Percentiles rank a stretch among this genome's conserved stretches.
Conservation (phyloP, 2,797 vertebrate genomes). For the Coilia nasus region DNA sequence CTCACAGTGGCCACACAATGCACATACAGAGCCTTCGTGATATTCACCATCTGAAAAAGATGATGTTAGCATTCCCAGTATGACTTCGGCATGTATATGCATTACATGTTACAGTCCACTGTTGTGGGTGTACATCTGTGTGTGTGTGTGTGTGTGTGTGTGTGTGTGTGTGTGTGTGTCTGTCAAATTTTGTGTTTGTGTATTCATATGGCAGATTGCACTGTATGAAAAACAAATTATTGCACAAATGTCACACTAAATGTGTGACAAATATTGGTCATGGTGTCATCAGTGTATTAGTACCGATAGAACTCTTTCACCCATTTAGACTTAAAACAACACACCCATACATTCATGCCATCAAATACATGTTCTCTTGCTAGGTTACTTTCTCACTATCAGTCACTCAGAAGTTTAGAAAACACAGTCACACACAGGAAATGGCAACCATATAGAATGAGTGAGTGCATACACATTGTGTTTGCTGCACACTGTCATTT, state of each 20-base stretch:
- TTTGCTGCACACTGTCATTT: background rate
- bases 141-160: conserved; percentile 16
- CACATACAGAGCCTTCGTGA: conserved; percentile 83
- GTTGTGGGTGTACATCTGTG: background rate
- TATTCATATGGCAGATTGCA: background rate
- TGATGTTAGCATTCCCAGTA: conserved; percentile 25
- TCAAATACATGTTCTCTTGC: background rate
- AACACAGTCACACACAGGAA: background rate
- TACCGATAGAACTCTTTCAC: background rate
- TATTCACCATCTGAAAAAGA: conserved; percentile 69
- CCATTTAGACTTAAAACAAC: background rate
- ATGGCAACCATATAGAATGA: background rate
- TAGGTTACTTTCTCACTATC: background rate
- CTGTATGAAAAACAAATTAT: conserved; percentile 9
- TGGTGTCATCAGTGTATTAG: background rate
- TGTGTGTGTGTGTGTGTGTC: background rate
- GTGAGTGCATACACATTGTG: background rate
- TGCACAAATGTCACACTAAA: background rate
- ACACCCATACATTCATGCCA: background rate
- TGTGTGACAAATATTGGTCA: background rate
- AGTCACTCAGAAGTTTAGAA: background rate
- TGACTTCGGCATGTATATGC: background rate
- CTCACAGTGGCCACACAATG: conserved; percentile 86
- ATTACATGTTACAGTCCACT: background rate
- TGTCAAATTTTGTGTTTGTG: background rate